phyloP scores from a whole-genome alignment of 2,888 invertebrate genomes.

The Macropis europaea region DNA sequence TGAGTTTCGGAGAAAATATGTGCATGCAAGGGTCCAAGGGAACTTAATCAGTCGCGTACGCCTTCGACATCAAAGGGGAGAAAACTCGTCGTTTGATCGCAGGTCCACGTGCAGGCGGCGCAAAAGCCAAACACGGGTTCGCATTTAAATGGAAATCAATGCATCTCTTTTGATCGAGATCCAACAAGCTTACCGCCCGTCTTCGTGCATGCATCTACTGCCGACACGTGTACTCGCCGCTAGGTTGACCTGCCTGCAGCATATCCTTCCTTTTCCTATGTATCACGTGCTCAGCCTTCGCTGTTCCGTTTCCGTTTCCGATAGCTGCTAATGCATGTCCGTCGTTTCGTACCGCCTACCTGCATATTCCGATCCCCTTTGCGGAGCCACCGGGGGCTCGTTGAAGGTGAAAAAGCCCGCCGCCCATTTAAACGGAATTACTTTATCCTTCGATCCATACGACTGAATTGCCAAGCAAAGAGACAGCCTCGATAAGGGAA shows the following conservation, averaged over 20 bases:
- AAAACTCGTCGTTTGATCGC: slow-evolving; percentile 51
- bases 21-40: slow-evolving; percentile 24
- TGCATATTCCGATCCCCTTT: background rate
- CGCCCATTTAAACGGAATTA: slow-evolving; percentile 35
- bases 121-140: slow-evolving; percentile 13
- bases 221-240: background rate
- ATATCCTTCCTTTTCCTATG: slow-evolving; percentile 36
- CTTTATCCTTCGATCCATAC: slow-evolving; percentile 27
- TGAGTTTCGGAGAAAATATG: slow-evolving; percentile 10
- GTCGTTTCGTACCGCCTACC: slow-evolving; percentile 28
- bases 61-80: slow-evolving; percentile 36
- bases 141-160: slow-evolving; percentile 64
- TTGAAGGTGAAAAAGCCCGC: slow-evolving; percentile 22
- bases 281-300: slow-evolving; percentile 37
- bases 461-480: slow-evolving; percentile 13
- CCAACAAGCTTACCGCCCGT: slow-evolving; percentile 32
- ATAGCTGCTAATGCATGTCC: slow-evolving; percentile 45
- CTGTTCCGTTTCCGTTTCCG: slow-evolving; percentile 38
- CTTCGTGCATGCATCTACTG: background rate
- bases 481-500: slow-evolving; percentile 22
- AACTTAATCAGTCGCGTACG: slow-evolving; percentile 30
- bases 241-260: slow-evolving; percentile 5
- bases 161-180: slow-evolving; percentile 53
- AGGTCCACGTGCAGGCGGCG: slow-evolving; percentile 6
- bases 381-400: background rate